Base-by-base conservation (phyloP, 2,113 vertebrate species). In the Tetrax tetrax region DNA sequence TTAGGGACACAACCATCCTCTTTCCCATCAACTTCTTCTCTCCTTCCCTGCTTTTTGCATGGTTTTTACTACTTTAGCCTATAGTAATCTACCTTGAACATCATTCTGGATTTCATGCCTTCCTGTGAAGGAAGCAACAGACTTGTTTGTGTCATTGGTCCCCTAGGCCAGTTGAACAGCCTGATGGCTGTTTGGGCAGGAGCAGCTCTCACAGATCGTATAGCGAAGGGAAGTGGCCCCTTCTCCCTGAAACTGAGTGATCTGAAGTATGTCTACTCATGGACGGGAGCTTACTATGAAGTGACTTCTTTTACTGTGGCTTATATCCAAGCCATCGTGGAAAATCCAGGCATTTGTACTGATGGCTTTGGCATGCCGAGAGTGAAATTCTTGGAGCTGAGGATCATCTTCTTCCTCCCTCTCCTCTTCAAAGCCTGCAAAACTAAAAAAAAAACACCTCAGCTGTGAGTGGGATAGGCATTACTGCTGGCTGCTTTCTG, bases 381-480 rank as follows among this genome's bases (percentile, higher is more conserved):
- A 78, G 74, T 78, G 64, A 87, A 81, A 59, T 64, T 91, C n/a
- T 95, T 94, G 86, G 64, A 81, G 83, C n/a, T 91, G 15, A 74
- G 72, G 13, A 81, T 61, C 29, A 78, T 82, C 4, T 1, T 86
- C 25, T 92, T 92, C 11, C 4, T 75, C 38, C 9, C 7, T 61
- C 15, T 83, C 14, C 1, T 77, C n/a, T 84, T 61, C 37, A 74
- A 94, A 91, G 81, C 69, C 24, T 50, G 10, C 11, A 87, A 74
- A 77, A 88, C 45, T 69, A 1, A 29, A 64, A n/a, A 31, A 50
- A 53, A 9, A 23, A n/a, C 22, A 16, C 23, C 41, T 64, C 14
- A 61, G 17, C 21, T 38, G 22, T 72, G 24, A 83, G 35, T 65
- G 5, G 25, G n/a, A 50, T 31, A 48, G 59, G 14, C 51, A 23